Conservation (phyloP, 2,113 vertebrate species). For the Sminthopsis crassicaudata region DNA sequence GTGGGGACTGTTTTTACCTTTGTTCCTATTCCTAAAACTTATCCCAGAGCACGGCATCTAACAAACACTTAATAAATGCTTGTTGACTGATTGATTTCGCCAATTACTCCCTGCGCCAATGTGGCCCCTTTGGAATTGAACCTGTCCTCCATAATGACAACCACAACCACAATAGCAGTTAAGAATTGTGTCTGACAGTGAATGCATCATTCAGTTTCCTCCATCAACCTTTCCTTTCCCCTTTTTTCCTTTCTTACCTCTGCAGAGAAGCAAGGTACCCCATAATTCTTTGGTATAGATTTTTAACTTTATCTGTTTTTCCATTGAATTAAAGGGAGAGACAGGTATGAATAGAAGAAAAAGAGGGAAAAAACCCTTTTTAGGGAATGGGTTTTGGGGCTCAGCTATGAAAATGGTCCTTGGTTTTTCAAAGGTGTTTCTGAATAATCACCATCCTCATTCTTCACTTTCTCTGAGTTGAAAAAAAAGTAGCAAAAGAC, state of each 20-base stretch:
- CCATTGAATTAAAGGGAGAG: neutral
- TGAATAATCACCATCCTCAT: neutral
- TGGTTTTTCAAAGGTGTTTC: neutral
- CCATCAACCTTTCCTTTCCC: neutral
- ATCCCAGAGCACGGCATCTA: neutral
- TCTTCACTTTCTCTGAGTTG: conserved; percentile 23
- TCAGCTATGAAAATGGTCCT: neutral
- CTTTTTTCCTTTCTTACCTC: neutral
- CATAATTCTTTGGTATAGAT: neutral
- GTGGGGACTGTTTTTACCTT: neutral
- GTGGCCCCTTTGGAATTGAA: neutral
- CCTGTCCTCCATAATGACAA: neutral
- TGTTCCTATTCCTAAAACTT: neutral
- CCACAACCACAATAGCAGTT: neutral
- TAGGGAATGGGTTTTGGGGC: neutral
- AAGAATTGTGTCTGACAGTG: neutral
- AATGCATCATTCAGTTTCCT: neutral
- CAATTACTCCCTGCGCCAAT: neutral
- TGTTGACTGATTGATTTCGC: neutral
- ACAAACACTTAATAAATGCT: neutral
- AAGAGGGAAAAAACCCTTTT: neutral
- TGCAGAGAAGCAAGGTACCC: neutral
- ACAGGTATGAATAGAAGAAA: neutral
- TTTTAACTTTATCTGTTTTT: neutral
- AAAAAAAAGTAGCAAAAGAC: neutral